Evolutionary conservation across 2,113 vertebrate species (phyloP).

Genomic region (Axis porcinus): DNA sequence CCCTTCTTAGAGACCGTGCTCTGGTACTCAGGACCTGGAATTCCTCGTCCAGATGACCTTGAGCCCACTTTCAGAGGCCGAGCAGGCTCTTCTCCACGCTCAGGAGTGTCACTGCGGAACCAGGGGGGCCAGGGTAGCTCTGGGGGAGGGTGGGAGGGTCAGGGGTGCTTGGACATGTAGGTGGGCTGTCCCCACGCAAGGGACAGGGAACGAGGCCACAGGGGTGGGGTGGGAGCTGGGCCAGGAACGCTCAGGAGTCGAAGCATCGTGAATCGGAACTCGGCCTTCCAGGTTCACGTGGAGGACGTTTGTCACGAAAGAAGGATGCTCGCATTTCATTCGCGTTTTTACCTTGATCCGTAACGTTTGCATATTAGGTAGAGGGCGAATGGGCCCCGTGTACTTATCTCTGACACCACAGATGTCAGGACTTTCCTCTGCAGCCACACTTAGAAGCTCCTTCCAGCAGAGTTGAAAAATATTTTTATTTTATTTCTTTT

Average conservation of each 20-base stretch:
- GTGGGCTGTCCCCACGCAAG: not conserved
- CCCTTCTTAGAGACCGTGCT: not conserved
- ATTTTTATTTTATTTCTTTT: not conserved
- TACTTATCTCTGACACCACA: not conserved
- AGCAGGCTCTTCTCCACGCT: not conserved
- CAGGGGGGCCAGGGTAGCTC: no score
- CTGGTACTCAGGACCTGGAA: not conserved
- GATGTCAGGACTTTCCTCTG: not conserved
- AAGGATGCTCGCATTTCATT: not conserved
- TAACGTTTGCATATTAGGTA: rapidly evolving
- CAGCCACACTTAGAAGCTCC: no score
- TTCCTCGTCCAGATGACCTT: not conserved
- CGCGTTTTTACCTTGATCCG: not conserved
- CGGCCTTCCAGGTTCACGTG: not conserved
- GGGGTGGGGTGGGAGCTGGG: not conserved
- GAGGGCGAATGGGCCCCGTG: not conserved
- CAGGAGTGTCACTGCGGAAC: not conserved
- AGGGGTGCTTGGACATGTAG: rapidly evolving
- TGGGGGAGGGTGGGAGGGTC: not conserved
- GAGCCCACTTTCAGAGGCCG: not conserved
- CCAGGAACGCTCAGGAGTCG: not conserved
- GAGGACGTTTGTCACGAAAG: not conserved
- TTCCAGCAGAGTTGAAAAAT: not conserved
- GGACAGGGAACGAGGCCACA: no score
- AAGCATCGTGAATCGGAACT: not conserved